Evolutionary conservation across 2,113 vertebrate species (phyloP).

Genomic region (Semnornis frantzii): DNA sequence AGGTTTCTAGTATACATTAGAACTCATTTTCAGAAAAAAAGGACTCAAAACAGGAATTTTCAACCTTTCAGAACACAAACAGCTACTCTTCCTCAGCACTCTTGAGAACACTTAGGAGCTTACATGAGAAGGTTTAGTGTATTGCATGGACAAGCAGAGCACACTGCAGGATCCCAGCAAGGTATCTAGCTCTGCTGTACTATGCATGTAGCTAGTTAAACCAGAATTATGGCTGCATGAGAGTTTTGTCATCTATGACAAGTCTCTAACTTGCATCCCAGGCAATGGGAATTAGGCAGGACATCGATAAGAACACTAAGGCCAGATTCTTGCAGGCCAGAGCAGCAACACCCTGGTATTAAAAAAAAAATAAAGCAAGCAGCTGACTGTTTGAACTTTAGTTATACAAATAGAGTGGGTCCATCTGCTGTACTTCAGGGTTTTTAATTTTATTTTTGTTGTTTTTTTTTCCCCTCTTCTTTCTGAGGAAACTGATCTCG

Average conservation of each 20-base stretch:
- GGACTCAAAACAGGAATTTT: not conserved
- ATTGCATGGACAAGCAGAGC: not conserved
- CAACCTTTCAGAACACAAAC: not conserved
- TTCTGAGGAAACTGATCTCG: not conserved
- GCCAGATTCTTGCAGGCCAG: not conserved
- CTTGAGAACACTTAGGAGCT: not conserved
- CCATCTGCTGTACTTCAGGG: not conserved
- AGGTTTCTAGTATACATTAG: not conserved
- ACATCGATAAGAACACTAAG: not conserved
- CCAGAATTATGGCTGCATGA: not conserved
- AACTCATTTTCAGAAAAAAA: not conserved
- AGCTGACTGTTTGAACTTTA: not conserved
- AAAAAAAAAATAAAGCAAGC: not conserved
- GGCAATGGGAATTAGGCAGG: not conserved
- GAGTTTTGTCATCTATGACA: not conserved
- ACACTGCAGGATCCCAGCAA: not conserved
- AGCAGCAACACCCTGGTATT: not conserved
- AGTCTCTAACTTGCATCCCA: not conserved
- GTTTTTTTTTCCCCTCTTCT: not conserved
- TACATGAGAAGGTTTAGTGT: not conserved
- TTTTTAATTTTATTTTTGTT: too few species aligned
- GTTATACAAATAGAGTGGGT: constrained; percentile 7
- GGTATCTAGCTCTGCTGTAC: not conserved
- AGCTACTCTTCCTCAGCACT: not conserved
- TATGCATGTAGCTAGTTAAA: not conserved